These are phyloP conservation scores for Gryon sp. DNA, from an alignment of 1,140 invertebrate species.

Conservation along the genomic window DNA sequence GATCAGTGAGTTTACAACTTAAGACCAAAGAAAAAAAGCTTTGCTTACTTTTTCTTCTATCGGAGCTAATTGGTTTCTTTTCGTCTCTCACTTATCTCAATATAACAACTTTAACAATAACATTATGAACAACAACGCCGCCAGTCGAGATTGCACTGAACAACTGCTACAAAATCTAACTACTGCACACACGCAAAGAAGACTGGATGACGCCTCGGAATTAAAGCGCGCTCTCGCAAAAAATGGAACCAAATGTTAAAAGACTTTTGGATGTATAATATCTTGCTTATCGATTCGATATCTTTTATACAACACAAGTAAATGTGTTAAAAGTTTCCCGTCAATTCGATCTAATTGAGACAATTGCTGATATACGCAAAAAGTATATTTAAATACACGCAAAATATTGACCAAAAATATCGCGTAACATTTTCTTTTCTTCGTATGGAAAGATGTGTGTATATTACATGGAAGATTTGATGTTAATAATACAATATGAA, in stretches of 20 bases:
- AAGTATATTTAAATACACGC: too few relatives aligned
- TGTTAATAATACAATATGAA: too few relatives aligned
- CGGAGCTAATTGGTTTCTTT: too few relatives aligned
- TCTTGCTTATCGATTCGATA: constrained; percentile 44
- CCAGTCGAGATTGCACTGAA: background rate
- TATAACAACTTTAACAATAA: constrained; percentile 6
- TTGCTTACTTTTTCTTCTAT: too few relatives aligned
- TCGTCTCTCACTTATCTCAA: background rate
- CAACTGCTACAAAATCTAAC: constrained; percentile 29
- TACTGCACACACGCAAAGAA: constrained; percentile 31
- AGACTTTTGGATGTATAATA: constrained; percentile 22
- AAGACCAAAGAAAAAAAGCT: too few relatives aligned
- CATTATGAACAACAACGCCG: constrained; percentile 28
- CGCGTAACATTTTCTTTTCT: too few relatives aligned
- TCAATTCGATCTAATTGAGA: too few relatives aligned
- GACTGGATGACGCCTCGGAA: constrained; percentile 16
- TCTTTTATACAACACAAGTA: constrained; percentile 4
- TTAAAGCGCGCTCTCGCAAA: constrained; percentile 25
- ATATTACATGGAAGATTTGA: too few relatives aligned
- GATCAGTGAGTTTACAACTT: constrained; percentile 53
- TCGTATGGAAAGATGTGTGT: too few relatives aligned
- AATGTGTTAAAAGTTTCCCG: too few relatives aligned
- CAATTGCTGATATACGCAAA: too few relatives aligned
- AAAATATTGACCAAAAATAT: too few relatives aligned
- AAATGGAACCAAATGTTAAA: constrained; percentile 36